phyloP scores from a whole-genome alignment of 2,888 invertebrate species.

The Drosophila engyochracea region DNA sequence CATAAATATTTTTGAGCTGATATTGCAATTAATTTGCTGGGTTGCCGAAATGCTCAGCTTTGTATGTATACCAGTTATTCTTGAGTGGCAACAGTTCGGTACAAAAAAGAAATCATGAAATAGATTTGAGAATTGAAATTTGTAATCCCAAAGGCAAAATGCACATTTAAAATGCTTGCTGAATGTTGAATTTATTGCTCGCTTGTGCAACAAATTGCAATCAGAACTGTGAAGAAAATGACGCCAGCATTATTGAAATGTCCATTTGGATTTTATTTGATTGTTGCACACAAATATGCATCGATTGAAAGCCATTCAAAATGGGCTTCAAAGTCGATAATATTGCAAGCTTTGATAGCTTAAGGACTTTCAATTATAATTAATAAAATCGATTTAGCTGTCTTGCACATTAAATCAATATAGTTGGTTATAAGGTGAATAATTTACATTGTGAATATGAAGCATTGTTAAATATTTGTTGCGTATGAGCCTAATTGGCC shows the following conservation, averaged over 20 bases:
- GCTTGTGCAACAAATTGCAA: slow-evolving; percentile 8
- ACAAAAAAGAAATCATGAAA: slow-evolving; percentile 12
- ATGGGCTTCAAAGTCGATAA: not conserved
- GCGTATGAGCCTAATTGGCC: slow-evolving; percentile 35
- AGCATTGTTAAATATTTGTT: not conserved
- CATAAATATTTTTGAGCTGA: slow-evolving; percentile 45
- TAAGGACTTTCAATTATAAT: not conserved
- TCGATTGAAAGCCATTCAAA: not conserved
- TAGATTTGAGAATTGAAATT: slow-evolving; percentile 1
- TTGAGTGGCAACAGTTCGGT: slow-evolving; percentile 31
- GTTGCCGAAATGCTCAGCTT: slow-evolving; percentile 19
- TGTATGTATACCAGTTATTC: slow-evolving; percentile 21
- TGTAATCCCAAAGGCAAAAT: slow-evolving; percentile 34
- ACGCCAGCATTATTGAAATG: slow-evolving; percentile 8
- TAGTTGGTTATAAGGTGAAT: not conserved
- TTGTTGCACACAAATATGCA: not conserved
- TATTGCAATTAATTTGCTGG: slow-evolving; percentile 60
- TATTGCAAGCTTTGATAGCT: not conserved
- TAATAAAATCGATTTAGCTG: not conserved
- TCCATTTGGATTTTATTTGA: slow-evolving; percentile 11
- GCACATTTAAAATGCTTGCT: slow-evolving; percentile 24
- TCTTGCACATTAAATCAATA: not conserved
- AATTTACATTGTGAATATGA: not conserved
- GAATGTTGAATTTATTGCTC: slow-evolving; percentile 2
- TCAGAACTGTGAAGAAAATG: slow-evolving; percentile 8